Percentiles rank a stretch among this genome's conserved stretches.
Evolutionary conservation across 2,113 vertebrate genomes (phyloP).

Genomic region (Phylloscopus trochilus): DNA sequence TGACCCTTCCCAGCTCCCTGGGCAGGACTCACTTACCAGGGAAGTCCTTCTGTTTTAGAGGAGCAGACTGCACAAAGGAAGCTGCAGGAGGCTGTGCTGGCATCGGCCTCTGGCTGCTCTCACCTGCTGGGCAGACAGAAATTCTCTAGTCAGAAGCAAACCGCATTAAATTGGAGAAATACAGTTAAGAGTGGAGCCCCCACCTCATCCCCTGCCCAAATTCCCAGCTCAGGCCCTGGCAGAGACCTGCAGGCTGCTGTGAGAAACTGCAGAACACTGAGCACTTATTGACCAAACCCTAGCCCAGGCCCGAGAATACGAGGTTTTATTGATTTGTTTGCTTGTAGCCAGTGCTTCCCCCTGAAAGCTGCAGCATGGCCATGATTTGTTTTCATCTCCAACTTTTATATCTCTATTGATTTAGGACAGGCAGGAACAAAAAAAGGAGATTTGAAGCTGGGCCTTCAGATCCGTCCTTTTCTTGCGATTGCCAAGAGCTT

Average conservation of each 20-base stretch:
- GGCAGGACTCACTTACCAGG: not conserved
- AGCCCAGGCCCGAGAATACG: slow-evolving; percentile 32
- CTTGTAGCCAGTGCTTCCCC: slow-evolving; percentile 36
- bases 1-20: not conserved
- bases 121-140: not conserved
- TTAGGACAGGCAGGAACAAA: not conserved
- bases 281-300: slow-evolving; percentile 63
- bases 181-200: not conserved
- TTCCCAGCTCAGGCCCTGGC: not conserved
- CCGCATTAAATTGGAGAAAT: not conserved
- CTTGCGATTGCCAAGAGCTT: not conserved
- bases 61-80: not conserved
- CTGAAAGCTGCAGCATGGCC: slow-evolving; percentile 19
- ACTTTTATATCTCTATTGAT: slow-evolving; percentile 51
- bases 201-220: not conserved
- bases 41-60: not conserved
- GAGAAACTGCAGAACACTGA: slow-evolving; percentile 3
- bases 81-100: not conserved
- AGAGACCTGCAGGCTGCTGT: not conserved
- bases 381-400: slow-evolving; percentile 60
- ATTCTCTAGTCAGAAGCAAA: not conserved
- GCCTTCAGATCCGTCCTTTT: slow-evolving; percentile 16
- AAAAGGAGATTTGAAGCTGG: slow-evolving; percentile 25
- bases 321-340: slow-evolving; percentile 68
- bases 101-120: not conserved